Evolutionary conservation across 2,888 invertebrate genomes (phyloP).

Genomic region (Tanytarsus gracilentus): DNA sequence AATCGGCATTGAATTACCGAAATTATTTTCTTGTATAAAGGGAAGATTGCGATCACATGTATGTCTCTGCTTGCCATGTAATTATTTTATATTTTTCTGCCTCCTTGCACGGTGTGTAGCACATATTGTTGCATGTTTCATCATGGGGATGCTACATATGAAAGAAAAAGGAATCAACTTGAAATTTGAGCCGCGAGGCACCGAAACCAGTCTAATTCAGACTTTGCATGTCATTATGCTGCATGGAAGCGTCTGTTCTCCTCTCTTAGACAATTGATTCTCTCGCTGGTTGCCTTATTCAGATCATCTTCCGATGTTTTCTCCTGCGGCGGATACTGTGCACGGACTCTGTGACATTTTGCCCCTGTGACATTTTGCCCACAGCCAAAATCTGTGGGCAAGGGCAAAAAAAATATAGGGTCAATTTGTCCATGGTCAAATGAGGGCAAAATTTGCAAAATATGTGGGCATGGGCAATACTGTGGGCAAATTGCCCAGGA

Average conservation of each 20-base stretch:
- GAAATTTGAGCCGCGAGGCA: constrained; percentile 21
- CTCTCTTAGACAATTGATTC: too few relatives aligned
- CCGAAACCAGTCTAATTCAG: constrained; percentile 27
- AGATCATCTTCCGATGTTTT: too few relatives aligned
- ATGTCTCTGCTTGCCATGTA: constrained; percentile 4
- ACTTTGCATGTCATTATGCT: constrained; percentile 27
- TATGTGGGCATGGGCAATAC: too few relatives aligned
- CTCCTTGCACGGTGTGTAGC: neutral
- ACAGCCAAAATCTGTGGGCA: too few relatives aligned
- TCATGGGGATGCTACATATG: neutral
- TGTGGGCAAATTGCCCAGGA: too few relatives aligned
- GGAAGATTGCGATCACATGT: neutral
- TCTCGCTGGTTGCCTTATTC: too few relatives aligned
- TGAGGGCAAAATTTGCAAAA: too few relatives aligned
- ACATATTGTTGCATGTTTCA: constrained; percentile 8
- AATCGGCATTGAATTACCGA: constrained; percentile 17
- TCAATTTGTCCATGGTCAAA: too few relatives aligned
- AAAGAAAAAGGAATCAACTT: neutral
- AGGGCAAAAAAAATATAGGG: too few relatives aligned
- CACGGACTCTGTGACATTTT: too few relatives aligned
- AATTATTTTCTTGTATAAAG: neutral
- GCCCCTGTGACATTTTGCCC: too few relatives aligned
- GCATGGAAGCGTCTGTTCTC: constrained; percentile 1
- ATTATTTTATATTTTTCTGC: neutral
- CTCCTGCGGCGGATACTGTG: too few relatives aligned